phyloP scores from a whole-genome alignment of 2,888 invertebrate genomes.

The Chydorus sphaericus region DNA sequence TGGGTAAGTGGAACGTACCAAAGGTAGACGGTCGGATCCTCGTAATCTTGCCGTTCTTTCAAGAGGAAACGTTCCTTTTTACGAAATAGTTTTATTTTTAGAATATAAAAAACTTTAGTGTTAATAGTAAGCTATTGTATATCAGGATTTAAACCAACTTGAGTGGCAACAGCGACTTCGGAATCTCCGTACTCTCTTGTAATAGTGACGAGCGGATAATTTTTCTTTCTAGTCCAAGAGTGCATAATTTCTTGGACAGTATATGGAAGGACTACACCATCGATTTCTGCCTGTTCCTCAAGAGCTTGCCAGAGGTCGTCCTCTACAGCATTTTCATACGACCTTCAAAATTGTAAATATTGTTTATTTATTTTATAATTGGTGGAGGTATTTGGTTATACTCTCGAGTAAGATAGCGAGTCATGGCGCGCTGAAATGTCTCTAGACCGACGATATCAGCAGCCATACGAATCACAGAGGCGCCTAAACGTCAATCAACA shows the following conservation, averaged over 20 bases:
- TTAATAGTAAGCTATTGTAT: too few species aligned
- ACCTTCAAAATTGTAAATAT: slow-evolving; percentile 17
- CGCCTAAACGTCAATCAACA: slow-evolving; percentile 36
- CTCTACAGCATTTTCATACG: slow-evolving; percentile 5
- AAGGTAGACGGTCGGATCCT: not conserved
- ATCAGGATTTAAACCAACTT: too few species aligned
- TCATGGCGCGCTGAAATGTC: not conserved
- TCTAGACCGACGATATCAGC: not conserved
- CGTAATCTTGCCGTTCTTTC: not conserved
- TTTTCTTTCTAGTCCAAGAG: slow-evolving; percentile 9
- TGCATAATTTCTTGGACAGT: slow-evolving; percentile 37
- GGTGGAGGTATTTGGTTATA: slow-evolving; percentile 14
- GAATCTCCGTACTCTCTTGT: slow-evolving; percentile 22
- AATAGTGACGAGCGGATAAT: slow-evolving; percentile 10
- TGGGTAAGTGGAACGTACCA: slow-evolving; percentile 14
- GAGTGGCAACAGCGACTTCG: not conserved
- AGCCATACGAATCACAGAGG: slow-evolving; percentile 25
- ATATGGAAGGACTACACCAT: not conserved
- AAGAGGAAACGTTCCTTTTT: slow-evolving; percentile 4
- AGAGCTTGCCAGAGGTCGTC: slow-evolving; percentile 8
- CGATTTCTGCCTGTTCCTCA: not conserved
- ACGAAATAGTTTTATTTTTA: not conserved
- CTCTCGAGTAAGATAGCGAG: slow-evolving; percentile 26
- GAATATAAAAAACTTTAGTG: too few species aligned
- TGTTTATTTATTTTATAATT: not conserved